Conservation (phyloP, 2,888 invertebrate species). For the Platynereis dumerilii region DNA sequence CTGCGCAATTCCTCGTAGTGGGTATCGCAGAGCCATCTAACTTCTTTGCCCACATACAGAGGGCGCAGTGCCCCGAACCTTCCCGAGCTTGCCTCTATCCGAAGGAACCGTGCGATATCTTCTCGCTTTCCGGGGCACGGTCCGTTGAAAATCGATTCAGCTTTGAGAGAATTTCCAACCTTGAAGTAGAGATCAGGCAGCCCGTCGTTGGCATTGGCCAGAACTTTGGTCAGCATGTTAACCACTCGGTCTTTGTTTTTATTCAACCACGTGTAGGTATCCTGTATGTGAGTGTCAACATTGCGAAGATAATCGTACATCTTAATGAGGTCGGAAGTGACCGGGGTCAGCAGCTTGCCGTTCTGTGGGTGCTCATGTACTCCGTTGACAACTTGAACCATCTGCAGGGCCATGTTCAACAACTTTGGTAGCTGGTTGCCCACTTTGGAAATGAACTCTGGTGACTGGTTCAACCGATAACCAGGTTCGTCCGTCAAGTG, state of each 20-base stretch:
- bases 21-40: slow-evolving; percentile 41
- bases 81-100: slow-evolving; percentile 39
- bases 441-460: slow-evolving; percentile 29
- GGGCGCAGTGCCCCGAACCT: slow-evolving; percentile 41
- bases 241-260: slow-evolving; percentile 45
- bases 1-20: slow-evolving; percentile 42
- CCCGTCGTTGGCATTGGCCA: slow-evolving; percentile 42
- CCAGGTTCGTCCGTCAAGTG: slow-evolving; percentile 41
- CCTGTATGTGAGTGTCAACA: slow-evolving; percentile 38
- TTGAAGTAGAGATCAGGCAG: slow-evolving; percentile 44
- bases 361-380: slow-evolving; percentile 39
- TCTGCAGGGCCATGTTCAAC: slow-evolving; percentile 39
- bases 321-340: slow-evolving; percentile 40
- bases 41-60: slow-evolving; percentile 39
- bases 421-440: slow-evolving; percentile 38
- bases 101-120: slow-evolving; percentile 38
- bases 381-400: slow-evolving; percentile 43
- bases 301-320: slow-evolving; percentile 43
- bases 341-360: slow-evolving; percentile 38
- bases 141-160: slow-evolving; percentile 38
- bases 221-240: slow-evolving; percentile 42
- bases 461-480: slow-evolving; percentile 38
- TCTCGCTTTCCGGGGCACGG: slow-evolving; percentile 36
- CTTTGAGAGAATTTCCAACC: slow-evolving; percentile 39
- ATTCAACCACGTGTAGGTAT: slow-evolving; percentile 40